Evolutionary conservation across 2,113 vertebrate species (phyloP), one percentile per base, ranked within the genome.

Genomic region (Oxygymnocypris stewartii): DNA sequence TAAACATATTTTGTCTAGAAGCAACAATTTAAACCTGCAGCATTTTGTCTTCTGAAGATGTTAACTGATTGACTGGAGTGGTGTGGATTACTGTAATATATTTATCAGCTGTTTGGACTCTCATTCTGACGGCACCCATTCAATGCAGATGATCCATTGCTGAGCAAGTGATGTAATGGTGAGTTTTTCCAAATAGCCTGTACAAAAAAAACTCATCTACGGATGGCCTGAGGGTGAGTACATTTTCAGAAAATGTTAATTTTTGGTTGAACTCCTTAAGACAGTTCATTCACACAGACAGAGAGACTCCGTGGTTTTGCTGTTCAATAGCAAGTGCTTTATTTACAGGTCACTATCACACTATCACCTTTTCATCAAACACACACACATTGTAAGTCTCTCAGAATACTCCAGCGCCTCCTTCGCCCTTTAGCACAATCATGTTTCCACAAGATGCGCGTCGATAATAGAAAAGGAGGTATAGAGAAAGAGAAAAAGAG

Each of bases 271-370:
- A 31, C 12, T 28, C 2, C 42, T 47, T 47, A 25, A 25, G 13
- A 8, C 13, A 1, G 6, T 47, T 12, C 12, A 23, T 75, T 25
- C 11, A 74, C 20, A 74, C 40, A n/a, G 23, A 74, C 4, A 44
- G 37, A 75, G 11, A 25, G 25, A 75, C 23, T 75, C 40, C 8
- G 73, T 13, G 23, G 23, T 44, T 75, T 47, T 25, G 23, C 18
- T 1, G 28, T 57, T 59, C 77, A 59, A 16, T 59, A 57, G 28
- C 1, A 44, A 16, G 42, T 23, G 10, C 25, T 78, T 18, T 31
- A 7, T 78, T 75, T 51, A 78, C 44, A 79, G 49, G 51, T 79
- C 76, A 37, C 49, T 57, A 4, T 78, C 76, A 35, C 28, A 57
- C 14, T 57, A 35, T 79, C 77, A 79, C 51, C n/a, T 76, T 28